Evolutionary conservation across 1,140 invertebrate species (phyloP), one percentile per base, ranked within the genome.

Genomic region (Ectropis grisescens): DNA sequence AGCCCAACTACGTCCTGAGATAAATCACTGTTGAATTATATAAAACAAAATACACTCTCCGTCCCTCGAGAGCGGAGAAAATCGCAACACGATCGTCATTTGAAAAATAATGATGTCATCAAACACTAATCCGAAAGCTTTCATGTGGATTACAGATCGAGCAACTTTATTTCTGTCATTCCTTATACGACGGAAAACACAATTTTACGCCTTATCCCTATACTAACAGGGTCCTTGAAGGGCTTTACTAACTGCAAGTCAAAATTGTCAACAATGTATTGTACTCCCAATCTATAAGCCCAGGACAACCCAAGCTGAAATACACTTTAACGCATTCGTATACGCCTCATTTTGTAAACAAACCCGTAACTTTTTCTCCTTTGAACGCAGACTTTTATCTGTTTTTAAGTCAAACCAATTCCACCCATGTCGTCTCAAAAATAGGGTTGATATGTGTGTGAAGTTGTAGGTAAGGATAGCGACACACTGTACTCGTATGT

Each of bases 81-180:
- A 75, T 71, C 60, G 68, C 71, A 54, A 74, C 70, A 59, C 62
- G 64, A 80, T 68, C 58, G 65, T 69, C 70, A 67, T 81, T 72
- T 57, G 62, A 52, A 61, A 69, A 75, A 80, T 80, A 80, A 80
- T 80, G 75, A 80, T 69, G 70, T 80, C 75, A 80, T 80, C 72
- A 80, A 78, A 80, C 75, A 72, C 75, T 80, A 80, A 80, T 80
- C 75, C 67, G 44, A 71, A 70, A 76, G 75, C 75, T 80, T 80
- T 80, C 72, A 78, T 78, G 72, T 78, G 75, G 72, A 80, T 80
- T 80, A 69, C 59, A 59, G 34, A 43, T 33, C 23, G 1, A 40
- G n/a, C 47, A 37, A 47, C 6, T 24, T 38, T 28, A 29, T 9
- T 8, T 34, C 22, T 35, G 4, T 24, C 8, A 5, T 11, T 23